Base-by-base conservation (phyloP, 2,113 vertebrate species). In the Nycticorax nycticorax region DNA sequence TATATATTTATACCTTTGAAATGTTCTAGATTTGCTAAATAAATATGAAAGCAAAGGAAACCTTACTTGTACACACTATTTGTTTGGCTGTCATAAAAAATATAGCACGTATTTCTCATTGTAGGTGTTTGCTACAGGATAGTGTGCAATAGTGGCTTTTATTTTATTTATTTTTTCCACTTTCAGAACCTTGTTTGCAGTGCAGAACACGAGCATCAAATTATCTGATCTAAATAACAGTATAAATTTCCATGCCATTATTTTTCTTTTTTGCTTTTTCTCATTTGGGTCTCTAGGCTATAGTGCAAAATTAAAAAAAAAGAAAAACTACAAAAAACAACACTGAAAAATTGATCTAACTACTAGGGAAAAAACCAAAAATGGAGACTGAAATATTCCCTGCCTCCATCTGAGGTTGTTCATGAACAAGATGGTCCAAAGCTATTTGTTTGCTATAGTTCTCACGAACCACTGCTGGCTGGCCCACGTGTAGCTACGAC, bases 1-100 rank as follows among this genome's bases (percentile, higher is more conserved):
- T 93, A 96, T 95, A 98, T 95, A 96, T 94, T 94, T 92, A 96
- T 94, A 97, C 63, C 43, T 96, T 82, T 96, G 77, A 95, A 97
- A 96, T 96, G 96, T 90, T 98, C 97, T 96, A 98, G 95, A 82
- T 90, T 93, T 94, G 77, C 86, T 96, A 97, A 97, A 97, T 97
- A 97, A 97, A 97, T 88, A 93, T 52, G 95, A 97, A 92, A 93
- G 85, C 91, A 97, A 97, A 97, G 92, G 92, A 97, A 94, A 92
- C 33, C 0, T 88, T 97, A 96, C 92, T 92, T 90, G 93, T 79
- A 92, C 96, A 96, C 84, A 85, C 72, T 96, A 87, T 96, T 91
- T 91, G 50, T 81, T 91, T 94, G 83, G 77, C 81, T 90, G 92
- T 97, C 84, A 67, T 97, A 89, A 97, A 96, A 98, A 98, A 97